Conservation (phyloP, 2,797 vertebrate genomes). For the Hyperoplus immaculatus region DNA sequence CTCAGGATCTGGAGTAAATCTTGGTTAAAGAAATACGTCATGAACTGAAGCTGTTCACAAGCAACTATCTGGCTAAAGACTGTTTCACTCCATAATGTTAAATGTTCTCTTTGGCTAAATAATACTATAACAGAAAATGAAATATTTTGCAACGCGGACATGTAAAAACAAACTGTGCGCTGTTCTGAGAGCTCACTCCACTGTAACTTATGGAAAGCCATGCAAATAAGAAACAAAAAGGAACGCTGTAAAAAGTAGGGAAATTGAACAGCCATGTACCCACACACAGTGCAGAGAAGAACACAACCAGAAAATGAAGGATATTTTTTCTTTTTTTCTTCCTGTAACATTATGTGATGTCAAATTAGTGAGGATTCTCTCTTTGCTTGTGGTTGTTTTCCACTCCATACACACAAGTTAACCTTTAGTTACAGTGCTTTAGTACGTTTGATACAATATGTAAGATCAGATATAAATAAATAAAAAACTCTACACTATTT, state of each 20-base stretch:
- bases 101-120: background rate
- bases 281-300: no score
- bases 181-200: background rate
- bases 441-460: no score
- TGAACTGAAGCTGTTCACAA: background rate
- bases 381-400: background rate
- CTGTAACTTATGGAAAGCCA: background rate
- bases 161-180: background rate
- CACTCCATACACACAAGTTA: no score
- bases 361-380: background rate
- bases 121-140: background rate
- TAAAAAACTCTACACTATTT: no score
- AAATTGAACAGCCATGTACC: background rate
- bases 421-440: background rate
- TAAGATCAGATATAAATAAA: no score
- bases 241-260: background rate
- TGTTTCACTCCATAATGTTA: background rate
- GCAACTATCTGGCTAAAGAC: background rate
- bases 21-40: background rate
- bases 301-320: background rate
- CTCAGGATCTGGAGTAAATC: constrained; percentile 3
- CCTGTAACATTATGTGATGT: background rate
- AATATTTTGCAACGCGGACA: background rate
- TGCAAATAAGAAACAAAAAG: background rate
- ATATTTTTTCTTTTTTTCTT: background rate